Evolutionary conservation across 1,140 invertebrate species (phyloP), one percentile per base, ranked within the genome.

Genomic region (Portunus trituberculatus): DNA sequence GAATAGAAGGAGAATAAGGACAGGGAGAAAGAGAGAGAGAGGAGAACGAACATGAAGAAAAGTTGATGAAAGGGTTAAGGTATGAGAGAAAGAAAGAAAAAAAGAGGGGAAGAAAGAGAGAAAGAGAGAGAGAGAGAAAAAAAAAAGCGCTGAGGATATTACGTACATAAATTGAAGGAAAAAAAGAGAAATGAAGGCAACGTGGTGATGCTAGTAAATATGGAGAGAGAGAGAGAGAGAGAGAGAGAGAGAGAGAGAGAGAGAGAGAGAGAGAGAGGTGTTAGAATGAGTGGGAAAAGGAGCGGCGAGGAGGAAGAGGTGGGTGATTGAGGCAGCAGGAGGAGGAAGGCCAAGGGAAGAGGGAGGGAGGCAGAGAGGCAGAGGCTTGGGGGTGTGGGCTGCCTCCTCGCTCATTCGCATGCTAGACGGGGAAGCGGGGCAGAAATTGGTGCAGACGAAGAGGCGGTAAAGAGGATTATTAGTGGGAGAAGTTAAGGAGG

Each of bases 21-120:
- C 31, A 88, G 87, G 12, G 87, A 88, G 87, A 88, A 31, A 88
- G 87, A 88, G 86, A 88, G 86, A 88, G 86, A 31, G 28, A 88
- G 25, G 46, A 45, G 87, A 88, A 14, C 2, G 16, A 87, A 29
- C 14, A 29, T 25, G 29, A 28, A 16, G 28, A 28, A 39, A 28
- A 86, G 32, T 16, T 12, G n/a, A 28, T 16, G 52, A 59, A 28
- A 39, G 32, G n/a, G 32, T 16, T 12, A 86, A 28, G n/a, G 28
- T 20, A n/a, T 14, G 32, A 31, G 32, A 31, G 32, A 31, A 25
- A 86, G 6, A 29, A 12, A 86, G 12, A 31, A 12, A 86, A 6
- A 39, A 14, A 86, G 32, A 28, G 83, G 8, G 83, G 4, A 32
- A 84, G 6, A 84, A 32, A 32, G 32, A 31, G 32, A 31, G 32